Percentiles rank a stretch among this genome's conserved stretches.
Conservation (phyloP, 1,140 invertebrate genomes). For the Liolophura sinensis region DNA sequence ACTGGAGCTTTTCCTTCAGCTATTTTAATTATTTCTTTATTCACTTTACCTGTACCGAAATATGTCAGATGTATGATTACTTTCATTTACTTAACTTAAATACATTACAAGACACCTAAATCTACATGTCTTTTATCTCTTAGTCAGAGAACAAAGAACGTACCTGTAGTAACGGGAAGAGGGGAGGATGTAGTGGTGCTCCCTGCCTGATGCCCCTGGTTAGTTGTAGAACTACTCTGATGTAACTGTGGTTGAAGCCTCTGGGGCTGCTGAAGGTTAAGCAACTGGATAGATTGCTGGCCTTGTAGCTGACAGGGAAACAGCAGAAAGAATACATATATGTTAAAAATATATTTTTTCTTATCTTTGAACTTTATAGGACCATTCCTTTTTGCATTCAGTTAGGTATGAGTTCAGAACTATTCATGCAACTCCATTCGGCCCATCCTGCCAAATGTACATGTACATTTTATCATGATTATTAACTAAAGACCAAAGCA, state of each 20-base stretch:
- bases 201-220: slow-evolving; percentile 7
- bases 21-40: background rate
- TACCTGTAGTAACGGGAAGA: slow-evolving; percentile 28
- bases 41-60: background rate
- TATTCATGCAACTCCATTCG: too few relatives aligned
- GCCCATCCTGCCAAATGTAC: too few relatives aligned
- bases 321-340: too few relatives aligned
- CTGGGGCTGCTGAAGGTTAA: slow-evolving; percentile 30
- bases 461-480: too few relatives aligned
- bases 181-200: slow-evolving; percentile 10
- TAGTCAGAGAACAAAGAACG: background rate
- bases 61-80: background rate
- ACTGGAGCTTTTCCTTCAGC: slow-evolving; percentile 20
- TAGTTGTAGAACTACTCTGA: slow-evolving; percentile 8
- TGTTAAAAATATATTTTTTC: too few relatives aligned
- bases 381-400: too few relatives aligned
- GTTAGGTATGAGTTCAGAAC: too few relatives aligned
- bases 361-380: too few relatives aligned
- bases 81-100: background rate
- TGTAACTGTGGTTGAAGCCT: slow-evolving; percentile 12
- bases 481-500: too few relatives aligned
- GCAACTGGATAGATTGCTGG: slow-evolving; percentile 33
- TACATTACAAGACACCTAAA: background rate
- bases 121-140: background rate
- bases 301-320: slow-evolving; percentile 61